Percentiles rank a stretch among this genome's conserved stretches.
phyloP scores from a whole-genome alignment of 2,113 vertebrate genomes.

The Asarcornis scutulata region DNA sequence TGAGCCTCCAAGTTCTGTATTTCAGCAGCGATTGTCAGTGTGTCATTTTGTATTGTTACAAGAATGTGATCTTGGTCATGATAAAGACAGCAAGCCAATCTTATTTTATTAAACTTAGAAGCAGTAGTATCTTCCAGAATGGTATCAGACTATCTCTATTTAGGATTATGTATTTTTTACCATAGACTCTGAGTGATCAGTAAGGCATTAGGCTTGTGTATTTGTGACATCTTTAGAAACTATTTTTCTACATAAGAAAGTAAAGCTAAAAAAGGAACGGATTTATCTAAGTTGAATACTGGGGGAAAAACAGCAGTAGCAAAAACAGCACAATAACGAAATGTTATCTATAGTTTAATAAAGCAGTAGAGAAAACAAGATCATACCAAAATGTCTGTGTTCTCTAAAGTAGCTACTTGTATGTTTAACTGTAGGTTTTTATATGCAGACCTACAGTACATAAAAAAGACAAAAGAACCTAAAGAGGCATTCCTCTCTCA shows the following conservation, averaged over 20 bases:
- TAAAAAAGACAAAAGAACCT: neutral
- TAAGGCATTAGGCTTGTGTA: slow-evolving; percentile 26
- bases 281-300: slow-evolving; percentile 36
- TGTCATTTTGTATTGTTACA: slow-evolving; percentile 67
- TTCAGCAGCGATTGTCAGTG: neutral
- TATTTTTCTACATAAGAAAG: slow-evolving; percentile 22
- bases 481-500: neutral
- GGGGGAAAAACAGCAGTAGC: neutral
- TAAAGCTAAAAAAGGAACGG: neutral
- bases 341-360: neutral
- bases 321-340: neutral
- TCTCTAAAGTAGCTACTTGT: neutral
- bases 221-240: slow-evolving; percentile 47
- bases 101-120: slow-evolving; percentile 78
- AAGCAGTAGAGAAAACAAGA: slow-evolving; percentile 13
- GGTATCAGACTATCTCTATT: slow-evolving; percentile 75
- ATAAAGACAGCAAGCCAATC: slow-evolving; percentile 75
- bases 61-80: slow-evolving; percentile 63
- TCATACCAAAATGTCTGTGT: neutral
- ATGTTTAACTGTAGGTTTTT: neutral
- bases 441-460: neutral
- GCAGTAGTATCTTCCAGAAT: slow-evolving; percentile 57
- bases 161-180: slow-evolving; percentile 66
- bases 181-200: slow-evolving; percentile 37
- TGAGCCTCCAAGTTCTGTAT: neutral